These are phyloP conservation scores for Albula goreensis DNA, from an alignment of 2,113 vertebrate genomes.

Conservation along the genomic window DNA sequence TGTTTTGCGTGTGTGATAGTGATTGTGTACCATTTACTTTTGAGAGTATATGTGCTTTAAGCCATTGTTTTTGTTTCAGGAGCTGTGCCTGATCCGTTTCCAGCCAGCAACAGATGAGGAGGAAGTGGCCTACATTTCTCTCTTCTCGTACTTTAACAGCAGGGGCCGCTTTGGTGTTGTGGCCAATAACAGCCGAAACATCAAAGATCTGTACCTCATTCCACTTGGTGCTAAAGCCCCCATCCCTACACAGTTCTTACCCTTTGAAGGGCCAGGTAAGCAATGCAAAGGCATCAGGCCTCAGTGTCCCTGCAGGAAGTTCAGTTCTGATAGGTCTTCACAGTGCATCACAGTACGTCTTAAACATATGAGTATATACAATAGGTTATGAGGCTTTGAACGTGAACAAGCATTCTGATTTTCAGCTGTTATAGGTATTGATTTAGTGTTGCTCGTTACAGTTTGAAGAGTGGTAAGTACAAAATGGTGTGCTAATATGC, in stretches of 20 bases:
- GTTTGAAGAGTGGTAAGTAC: not conserved
- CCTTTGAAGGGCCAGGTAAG: slow-evolving; percentile 95
- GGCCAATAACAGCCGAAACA: slow-evolving; percentile 84
- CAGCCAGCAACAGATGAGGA: slow-evolving; percentile 95
- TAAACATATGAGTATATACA: not conserved
- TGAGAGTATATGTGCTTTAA: not conserved
- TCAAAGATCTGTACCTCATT: slow-evolving; percentile 97
- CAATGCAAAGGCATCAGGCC: slow-evolving; percentile 42
- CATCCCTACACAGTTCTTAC: slow-evolving; percentile 87
- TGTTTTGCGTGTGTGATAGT: not conserved
- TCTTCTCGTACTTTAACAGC: slow-evolving; percentile 98
- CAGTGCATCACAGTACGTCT: not conserved
- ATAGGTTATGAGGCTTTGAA: not conserved
- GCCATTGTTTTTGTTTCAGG: slow-evolving; percentile 67
- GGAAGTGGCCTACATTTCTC: slow-evolving; percentile 93
- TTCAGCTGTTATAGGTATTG: not conserved
- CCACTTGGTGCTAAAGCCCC: slow-evolving; percentile 88
- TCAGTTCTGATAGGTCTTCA: not conserved
- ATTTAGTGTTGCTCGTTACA: not conserved
- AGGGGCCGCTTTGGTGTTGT: slow-evolving; percentile 94
- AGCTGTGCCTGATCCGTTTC: slow-evolving; percentile 93
- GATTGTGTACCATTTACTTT: not conserved
- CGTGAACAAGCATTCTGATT: not conserved
- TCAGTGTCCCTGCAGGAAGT: not conserved
- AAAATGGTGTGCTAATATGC: not conserved